Base-by-base conservation (phyloP, 1,140 invertebrate genomes). In the Drosophila pachea region DNA sequence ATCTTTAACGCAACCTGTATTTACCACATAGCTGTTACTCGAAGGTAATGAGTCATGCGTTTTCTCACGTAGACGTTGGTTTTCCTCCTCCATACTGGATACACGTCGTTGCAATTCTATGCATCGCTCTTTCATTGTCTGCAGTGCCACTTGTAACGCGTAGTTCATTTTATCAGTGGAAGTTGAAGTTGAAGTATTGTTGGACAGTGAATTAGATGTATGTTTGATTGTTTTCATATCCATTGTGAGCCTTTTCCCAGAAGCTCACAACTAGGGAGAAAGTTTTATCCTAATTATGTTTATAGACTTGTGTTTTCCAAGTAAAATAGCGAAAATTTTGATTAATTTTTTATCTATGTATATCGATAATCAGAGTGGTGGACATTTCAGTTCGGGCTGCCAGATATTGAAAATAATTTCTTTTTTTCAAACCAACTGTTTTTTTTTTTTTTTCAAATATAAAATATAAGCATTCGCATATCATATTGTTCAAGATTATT, bases 81-180 rank as follows among this genome's bases (percentile, higher is more conserved):
- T 96, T 88, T 96, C 95, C 70, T 93, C 92, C 89, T 96, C 95
- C 9, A 95, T 90, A 2, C 89, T 79, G 31, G 91, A 90, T 48
- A 95, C 90, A 76, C 94, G 91, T 61, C 92, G 91, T 88, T 96
- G 94, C 45, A 96, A 89, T 61, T 93, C 90, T 76, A 93, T 91
- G 90, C 95, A 96, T 42, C 95, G 90, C 89, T 96, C 94, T 81
- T 94, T 93, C 91, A 96, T 93, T 6, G 94, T 95, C 88, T 94
- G 92, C 71, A 95, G 91, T 9, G 95, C 95, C 48, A 95, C 90
- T 90, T 94, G 92, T 47, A 95, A 89, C 14, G 94, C 94, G 55
- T 82, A 86, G 29, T 89, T 83, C 67, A 76, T 74, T 53, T 79
- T 86, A 16, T 70, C 78, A 11, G 49, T 78, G 43, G 72, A 45